Conservation (phyloP, 2,888 invertebrate genomes). For the Chymomyza amoena region DNA sequence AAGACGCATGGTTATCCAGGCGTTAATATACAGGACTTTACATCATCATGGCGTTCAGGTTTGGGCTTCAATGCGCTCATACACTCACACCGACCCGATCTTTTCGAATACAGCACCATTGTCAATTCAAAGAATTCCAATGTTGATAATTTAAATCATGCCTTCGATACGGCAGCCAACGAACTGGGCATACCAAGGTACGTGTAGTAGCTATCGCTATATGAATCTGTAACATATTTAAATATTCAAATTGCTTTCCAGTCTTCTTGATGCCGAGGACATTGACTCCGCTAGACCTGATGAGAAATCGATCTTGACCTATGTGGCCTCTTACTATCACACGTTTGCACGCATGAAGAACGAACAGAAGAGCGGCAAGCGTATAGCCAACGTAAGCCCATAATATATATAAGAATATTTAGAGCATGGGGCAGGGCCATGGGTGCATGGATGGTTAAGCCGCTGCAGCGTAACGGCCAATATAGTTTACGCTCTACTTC, state of each 20-base stretch:
- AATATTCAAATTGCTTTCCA: slow-evolving; percentile 50
- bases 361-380: slow-evolving; percentile 97
- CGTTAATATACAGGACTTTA: slow-evolving; percentile 93
- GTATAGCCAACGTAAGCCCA: slow-evolving; percentile 94
- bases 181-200: slow-evolving; percentile 92
- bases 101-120: slow-evolving; percentile 92
- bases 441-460: slow-evolving; percentile 33
- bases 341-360: slow-evolving; percentile 99
- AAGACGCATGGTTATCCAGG: slow-evolving; percentile 97
- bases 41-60: slow-evolving; percentile 96
- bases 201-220: slow-evolving; percentile 3
- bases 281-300: slow-evolving; percentile 96
- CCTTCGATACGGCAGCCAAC: slow-evolving; percentile 95
- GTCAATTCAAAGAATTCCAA: slow-evolving; percentile 85
- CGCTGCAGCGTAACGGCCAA: slow-evolving; percentile 67
- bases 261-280: slow-evolving; percentile 96
- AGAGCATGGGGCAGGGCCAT: slow-evolving; percentile 35
- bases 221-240: background rate
- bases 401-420: background rate
- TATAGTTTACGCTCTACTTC: slow-evolving; percentile 68
- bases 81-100: slow-evolving; percentile 97
- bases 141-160: slow-evolving; percentile 97
- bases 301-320: slow-evolving; percentile 99
- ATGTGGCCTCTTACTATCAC: slow-evolving; percentile 99
- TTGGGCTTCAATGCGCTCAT: slow-evolving; percentile 99